Base-by-base conservation (phyloP, 2,888 invertebrate species). In the Clanis bilineata region DNA sequence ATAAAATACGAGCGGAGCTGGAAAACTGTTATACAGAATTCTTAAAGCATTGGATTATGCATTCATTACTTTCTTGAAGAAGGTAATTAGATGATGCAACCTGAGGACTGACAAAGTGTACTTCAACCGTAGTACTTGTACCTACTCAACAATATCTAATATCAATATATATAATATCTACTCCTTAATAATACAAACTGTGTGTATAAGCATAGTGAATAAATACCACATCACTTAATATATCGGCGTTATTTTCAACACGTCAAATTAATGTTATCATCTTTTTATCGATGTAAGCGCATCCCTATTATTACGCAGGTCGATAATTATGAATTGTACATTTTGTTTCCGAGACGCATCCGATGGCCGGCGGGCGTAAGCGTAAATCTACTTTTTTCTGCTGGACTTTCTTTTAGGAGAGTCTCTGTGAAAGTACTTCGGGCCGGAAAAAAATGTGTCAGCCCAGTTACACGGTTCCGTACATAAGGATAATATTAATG, bases 281-380 rank as follows among this genome's bases (percentile, higher is more conserved):
- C 58, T 62, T 55, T 66, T 69, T 68, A 77, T 77, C 77, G 85
- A 84, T 73, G 76, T 66, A 68, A 71, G 69, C 72, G 71, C 86
- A 82, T 76, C 86, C 78, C 84, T 88, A 83, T 57, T 55, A 67
- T 65, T 61, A 67, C 70, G 72, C 69, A 72, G 74, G 79, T 83
- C 83, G 84, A 86, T 89, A 89, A 89, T 89, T 90, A 88, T 86
- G 85, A 84, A 85, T 83, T 82, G 84, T 84, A 80, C 82, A 82
- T 84, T 86, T 82, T 83, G 88, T 87, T 85, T 82, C 83, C 81
- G 85, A 77, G 75, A 76, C 79, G 76, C 74, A 71, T 65, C 74
- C 64, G 66, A 65, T 70, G 83, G 86, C 83, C 51, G 28, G 65
- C 76, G 70, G 85, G 84, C 82, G 72, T 68, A 66, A 71, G 75